A percentile compares a stretch with the other conserved stretches of the same genome.
phyloP scores from a whole-genome alignment of 2,888 invertebrate genomes.

The Syrista parreyssii region DNA sequence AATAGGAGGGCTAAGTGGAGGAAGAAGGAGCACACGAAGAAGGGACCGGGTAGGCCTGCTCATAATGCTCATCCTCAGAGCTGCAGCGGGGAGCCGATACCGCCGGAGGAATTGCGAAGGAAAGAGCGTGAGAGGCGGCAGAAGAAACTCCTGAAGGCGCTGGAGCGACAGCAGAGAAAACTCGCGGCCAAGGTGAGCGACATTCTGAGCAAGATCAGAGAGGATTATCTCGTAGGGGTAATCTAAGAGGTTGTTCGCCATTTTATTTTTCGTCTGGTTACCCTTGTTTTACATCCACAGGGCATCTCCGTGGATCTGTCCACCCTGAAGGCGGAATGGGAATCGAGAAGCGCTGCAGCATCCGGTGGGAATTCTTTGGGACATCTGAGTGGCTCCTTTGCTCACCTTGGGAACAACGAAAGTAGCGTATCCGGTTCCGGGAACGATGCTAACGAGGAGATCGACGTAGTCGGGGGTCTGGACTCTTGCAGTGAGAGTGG shows the following conservation, averaged over 20 bases:
- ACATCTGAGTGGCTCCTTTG: constrained; percentile 50
- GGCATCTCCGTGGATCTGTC: constrained; percentile 91
- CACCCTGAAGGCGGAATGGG: constrained; percentile 85
- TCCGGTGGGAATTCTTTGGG: constrained; percentile 66
- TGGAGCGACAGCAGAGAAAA: constrained; percentile 92
- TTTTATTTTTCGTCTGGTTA: background rate
- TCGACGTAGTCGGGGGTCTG: constrained; percentile 86
- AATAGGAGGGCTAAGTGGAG: constrained; percentile 99
- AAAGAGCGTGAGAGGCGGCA: constrained; percentile 89
- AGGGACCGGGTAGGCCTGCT: constrained; percentile 97
- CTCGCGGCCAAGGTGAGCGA: constrained; percentile 78
- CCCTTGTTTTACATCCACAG: constrained; percentile 31
- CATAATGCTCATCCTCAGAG: constrained; percentile 99
- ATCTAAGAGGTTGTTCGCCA: background rate
- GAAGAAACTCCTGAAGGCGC: constrained; percentile 91
- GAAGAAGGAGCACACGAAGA: constrained; percentile 98
- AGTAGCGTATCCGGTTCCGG: constrained; percentile 64
- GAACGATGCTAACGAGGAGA: constrained; percentile 68
- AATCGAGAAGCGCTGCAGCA: constrained; percentile 70
- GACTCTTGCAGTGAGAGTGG: constrained; percentile 79
- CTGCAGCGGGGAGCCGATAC: constrained; percentile 97
- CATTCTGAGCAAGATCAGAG: background rate
- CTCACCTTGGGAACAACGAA: constrained; percentile 58
- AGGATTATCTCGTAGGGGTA: background rate
- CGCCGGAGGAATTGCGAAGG: constrained; percentile 87